phyloP scores from a whole-genome alignment of 2,888 invertebrate genomes.

The Sminthurides aquaticus region DNA sequence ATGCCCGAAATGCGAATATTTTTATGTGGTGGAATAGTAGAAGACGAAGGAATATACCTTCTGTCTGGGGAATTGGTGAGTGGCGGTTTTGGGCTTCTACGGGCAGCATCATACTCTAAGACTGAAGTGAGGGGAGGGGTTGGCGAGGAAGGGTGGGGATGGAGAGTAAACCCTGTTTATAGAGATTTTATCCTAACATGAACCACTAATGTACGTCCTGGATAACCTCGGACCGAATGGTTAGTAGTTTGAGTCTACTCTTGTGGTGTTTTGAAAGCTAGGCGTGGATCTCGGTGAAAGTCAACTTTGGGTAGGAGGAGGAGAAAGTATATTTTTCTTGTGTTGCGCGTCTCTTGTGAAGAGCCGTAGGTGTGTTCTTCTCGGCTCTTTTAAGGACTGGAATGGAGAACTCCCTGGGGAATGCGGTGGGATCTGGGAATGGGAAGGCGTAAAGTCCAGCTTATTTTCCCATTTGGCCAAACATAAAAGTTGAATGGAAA shows the following conservation, averaged over 20 bases:
- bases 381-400: background rate
- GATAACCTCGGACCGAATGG: background rate
- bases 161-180: background rate
- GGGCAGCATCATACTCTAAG: too few relatives aligned
- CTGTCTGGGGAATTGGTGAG: background rate
- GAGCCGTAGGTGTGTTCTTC: too few relatives aligned
- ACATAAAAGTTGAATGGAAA: constrained; percentile 29
- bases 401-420: constrained; percentile 17
- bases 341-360: background rate
- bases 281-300: too few relatives aligned
- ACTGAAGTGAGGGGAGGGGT: background rate
- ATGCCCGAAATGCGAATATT: too few relatives aligned
- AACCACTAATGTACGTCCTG: background rate
- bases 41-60: too few relatives aligned
- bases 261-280: background rate
- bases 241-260: background rate
- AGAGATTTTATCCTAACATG: background rate
- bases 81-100: background rate
- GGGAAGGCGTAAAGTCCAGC: constrained; percentile 42
- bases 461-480: constrained; percentile 41
- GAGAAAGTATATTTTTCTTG: background rate
- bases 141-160: background rate
- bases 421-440: constrained; percentile 11
- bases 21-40: too few relatives aligned
- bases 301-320: too few relatives aligned